Conservation (phyloP, 2,797 vertebrate species). For the Hippopotamyrus pictus region DNA sequence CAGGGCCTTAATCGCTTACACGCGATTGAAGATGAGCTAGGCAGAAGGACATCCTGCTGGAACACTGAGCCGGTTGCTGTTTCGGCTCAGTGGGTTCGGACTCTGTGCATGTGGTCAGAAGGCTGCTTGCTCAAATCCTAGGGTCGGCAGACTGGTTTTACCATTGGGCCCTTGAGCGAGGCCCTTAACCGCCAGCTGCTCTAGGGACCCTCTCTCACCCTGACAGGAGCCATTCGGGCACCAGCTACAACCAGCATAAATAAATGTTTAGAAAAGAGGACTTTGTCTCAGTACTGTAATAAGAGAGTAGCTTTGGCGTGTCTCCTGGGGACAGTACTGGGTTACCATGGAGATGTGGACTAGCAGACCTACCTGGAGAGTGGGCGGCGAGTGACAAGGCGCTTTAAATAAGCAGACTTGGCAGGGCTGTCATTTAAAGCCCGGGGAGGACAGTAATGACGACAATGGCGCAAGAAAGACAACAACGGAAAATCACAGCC, state of each 20-base stretch:
- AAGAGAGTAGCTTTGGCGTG: not conserved
- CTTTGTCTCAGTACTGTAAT: not conserved
- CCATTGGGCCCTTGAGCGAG: not conserved
- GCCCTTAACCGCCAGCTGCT: not conserved
- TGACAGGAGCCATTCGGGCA: not conserved
- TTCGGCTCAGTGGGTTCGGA: not conserved
- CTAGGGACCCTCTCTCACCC: not conserved
- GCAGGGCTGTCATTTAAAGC: not conserved
- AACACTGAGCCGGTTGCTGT: not conserved
- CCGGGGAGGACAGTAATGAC: not conserved
- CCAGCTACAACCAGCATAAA: not conserved
- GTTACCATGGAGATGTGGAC: conserved; percentile 18
- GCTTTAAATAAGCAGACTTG: not conserved
- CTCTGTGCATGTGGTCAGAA: not conserved
- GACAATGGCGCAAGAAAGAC: not conserved
- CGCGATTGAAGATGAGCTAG: not conserved
- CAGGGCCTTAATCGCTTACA: not conserved
- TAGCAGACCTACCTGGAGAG: not conserved
- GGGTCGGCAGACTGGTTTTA: not conserved
- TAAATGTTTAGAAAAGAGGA: not conserved
- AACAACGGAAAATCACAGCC: not conserved
- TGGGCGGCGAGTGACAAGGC: not conserved
- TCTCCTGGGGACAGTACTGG: not conserved
- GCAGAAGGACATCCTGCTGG: not conserved
- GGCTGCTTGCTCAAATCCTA: not conserved